Base-by-base conservation (phyloP, 2,797 vertebrate genomes). In the Pipistrellus pipistrellus region DNA sequence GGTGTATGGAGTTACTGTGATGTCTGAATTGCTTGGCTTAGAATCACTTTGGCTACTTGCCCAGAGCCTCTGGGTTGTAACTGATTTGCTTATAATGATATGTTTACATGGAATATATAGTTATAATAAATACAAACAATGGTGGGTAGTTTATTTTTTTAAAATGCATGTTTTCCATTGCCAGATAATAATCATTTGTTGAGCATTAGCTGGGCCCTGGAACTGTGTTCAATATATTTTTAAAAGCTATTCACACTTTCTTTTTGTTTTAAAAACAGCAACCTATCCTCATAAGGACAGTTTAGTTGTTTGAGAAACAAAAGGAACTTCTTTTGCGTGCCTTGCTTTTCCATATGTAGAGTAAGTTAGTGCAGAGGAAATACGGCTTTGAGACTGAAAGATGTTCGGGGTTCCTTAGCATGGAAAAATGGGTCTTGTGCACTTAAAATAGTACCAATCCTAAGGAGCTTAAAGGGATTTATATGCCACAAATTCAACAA, bases 41-140 rank as follows among this genome's bases (percentile, higher is more conserved):
- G 57, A 53, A 41, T 80, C 83, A 73, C 59, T 69, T 84, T 89
- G 92, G 83, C 71, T 94, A 44, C 53, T 64, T 95, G 80, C 84
- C 72, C 44, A 38, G 87, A 89, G 46, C 8, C 41, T 64, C n/a
- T n/a, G 25, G 41, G 55, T 48, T 93, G 30, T 64, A 30, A 72
- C 41, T 92, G 35, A 94, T 88, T 76, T 90, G 44, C 86, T 91
- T 78, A 66, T 92, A 93, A 96, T 78, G 51, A 55, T 85, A 73
- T 35, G 14, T 93, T 90, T 93, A 53, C 38, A 77, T 91, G 91
- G 90, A 94, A 41, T 86, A 77, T 46, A 41, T 82, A 69, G 46
- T 68, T 91, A 55, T 14, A 93, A 90, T 83, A 81, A 88, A 95
- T 86, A 76, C 46, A 93, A 95, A 82, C 25, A 88, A 55, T 3